Evolutionary conservation across 2,888 invertebrate species (phyloP), one percentile per base, ranked within the genome.

Genomic region (Phania funesta): DNA sequence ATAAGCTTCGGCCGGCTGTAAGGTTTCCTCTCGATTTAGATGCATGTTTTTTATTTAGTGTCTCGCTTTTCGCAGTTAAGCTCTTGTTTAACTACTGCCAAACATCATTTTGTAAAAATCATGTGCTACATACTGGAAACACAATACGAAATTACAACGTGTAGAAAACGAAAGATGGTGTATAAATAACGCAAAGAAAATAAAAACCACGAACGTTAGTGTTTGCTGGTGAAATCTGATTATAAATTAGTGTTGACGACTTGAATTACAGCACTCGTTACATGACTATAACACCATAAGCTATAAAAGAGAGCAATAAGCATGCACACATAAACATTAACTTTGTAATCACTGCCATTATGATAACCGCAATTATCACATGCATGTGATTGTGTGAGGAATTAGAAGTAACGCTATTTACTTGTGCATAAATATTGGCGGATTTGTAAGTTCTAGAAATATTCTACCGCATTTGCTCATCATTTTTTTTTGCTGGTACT

Each of bases 181-280:
- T 0, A 22, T 16, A n/a, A n/a, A n/a, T n/a, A 24, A 24, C 24
- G 24, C n/a, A 9, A 29, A 52, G n/a, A 4, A 50, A 32, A 18
- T 32, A 35, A 24, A 50, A 65, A 32, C 56, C 35, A 26, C 13
- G 22, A 26, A 50, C 44, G n/a, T 22, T 48, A 77, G 32, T 62
- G 52, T 46, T 54, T 24, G 3, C 0, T 56, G 20, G 52, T 46
- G 24, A 80, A 75, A 75, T 75, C 64, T 75, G 65, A 58, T 75
- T 64, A 65, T 70, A 80, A 75, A 70, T 65, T 70, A 52, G 64
- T 70, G 80, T 65, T 80, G 80, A 75, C 75, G 75, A 52, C 64
- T 44, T 80, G 70, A 80, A 80, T 80, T 80, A 75, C 64, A 70
- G 64, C 50, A 80, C 46, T 75, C 65, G 65, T 75, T 56, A 54